phyloP scores from a whole-genome alignment of 2,888 invertebrate species.

The Perizoma affinitatum region DNA sequence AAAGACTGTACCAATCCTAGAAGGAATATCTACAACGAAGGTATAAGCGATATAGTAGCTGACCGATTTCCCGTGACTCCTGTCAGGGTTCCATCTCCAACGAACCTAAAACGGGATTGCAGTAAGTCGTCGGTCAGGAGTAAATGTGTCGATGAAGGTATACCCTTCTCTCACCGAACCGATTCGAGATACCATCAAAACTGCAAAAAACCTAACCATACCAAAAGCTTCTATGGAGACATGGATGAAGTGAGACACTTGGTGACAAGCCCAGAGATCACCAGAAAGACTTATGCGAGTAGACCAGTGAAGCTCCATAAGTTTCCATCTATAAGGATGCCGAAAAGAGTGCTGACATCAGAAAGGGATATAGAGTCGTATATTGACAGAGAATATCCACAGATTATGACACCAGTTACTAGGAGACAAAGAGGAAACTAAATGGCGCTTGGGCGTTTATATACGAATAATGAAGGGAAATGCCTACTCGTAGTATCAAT shows the following conservation, averaged over 20 bases:
- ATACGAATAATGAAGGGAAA: too few relatives aligned
- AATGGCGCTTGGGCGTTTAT: too few relatives aligned
- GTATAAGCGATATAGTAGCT: conserved; percentile 55
- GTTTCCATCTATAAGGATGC: conserved; percentile 41
- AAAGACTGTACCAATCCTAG: conserved; percentile 31
- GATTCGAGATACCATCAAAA: conserved; percentile 59
- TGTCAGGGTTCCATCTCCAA: conserved; percentile 20
- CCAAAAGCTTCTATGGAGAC: conserved; percentile 34
- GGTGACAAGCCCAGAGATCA: conserved; percentile 30
- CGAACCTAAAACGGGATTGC: conserved; percentile 23
- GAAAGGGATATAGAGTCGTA: conserved; percentile 49
- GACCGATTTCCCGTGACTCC: conserved; percentile 28
- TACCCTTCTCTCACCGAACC: conserved; percentile 53
- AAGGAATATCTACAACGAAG: conserved; percentile 65
- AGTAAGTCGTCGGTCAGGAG: conserved; percentile 35
- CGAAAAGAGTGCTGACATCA: conserved; percentile 56
- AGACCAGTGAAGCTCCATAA: conserved; percentile 32
- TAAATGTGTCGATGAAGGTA: conserved; percentile 30
- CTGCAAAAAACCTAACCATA: conserved; percentile 45
- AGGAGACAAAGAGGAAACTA: conserved; percentile 25
- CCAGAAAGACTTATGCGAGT: conserved; percentile 23
- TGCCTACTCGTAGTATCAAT: too few relatives aligned
- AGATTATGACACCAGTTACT: conserved; percentile 11
- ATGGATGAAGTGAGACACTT: conserved; percentile 35
- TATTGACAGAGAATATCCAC: conserved; percentile 27